These are phyloP conservation scores for Pilophorus perplexus DNA, from an alignment of 2,888 invertebrate species.

Conservation along the genomic window DNA sequence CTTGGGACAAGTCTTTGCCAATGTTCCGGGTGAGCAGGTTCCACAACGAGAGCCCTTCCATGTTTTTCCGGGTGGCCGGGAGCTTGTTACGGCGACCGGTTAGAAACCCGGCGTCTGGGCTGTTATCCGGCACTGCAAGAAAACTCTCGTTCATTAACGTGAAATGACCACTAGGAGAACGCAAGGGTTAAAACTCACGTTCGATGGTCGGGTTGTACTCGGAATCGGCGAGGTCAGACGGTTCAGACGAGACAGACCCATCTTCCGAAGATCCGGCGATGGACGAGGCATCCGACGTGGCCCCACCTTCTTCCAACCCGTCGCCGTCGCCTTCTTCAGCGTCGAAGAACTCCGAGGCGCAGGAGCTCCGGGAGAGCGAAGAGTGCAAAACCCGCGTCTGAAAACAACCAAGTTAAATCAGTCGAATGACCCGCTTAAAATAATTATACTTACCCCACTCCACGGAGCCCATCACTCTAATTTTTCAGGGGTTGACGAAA, in stretches of 20 bases:
- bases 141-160: too few relatives aligned
- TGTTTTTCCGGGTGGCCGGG: conserved; percentile 68
- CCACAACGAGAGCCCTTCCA: conserved; percentile 76
- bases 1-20: conserved; percentile 80
- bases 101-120: conserved; percentile 45
- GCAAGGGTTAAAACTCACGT: conserved; percentile 48
- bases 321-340: conserved; percentile 63
- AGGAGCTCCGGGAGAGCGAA: conserved; percentile 68
- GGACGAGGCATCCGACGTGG: conserved; percentile 64
- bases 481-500: too few relatives aligned
- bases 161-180: not conserved
- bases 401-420: not conserved
- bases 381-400: conserved; percentile 38
- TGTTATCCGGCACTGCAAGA: conserved; percentile 5
- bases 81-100: conserved; percentile 66
- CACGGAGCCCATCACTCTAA: not conserved
- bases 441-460: not conserved
- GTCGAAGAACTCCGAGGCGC: conserved; percentile 77
- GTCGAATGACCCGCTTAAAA: not conserved
- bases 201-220: conserved; percentile 54
- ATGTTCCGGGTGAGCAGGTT: conserved; percentile 77
- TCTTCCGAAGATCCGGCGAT: conserved; percentile 70
- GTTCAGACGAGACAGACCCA: conserved; percentile 67
- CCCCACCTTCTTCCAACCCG: conserved; percentile 51
- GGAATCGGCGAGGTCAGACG: conserved; percentile 59